Percentiles rank a stretch among this genome's conserved stretches.
These are phyloP conservation scores for Anabas testudineus DNA, from an alignment of 2,797 vertebrate genomes.

Conservation along the genomic window DNA sequence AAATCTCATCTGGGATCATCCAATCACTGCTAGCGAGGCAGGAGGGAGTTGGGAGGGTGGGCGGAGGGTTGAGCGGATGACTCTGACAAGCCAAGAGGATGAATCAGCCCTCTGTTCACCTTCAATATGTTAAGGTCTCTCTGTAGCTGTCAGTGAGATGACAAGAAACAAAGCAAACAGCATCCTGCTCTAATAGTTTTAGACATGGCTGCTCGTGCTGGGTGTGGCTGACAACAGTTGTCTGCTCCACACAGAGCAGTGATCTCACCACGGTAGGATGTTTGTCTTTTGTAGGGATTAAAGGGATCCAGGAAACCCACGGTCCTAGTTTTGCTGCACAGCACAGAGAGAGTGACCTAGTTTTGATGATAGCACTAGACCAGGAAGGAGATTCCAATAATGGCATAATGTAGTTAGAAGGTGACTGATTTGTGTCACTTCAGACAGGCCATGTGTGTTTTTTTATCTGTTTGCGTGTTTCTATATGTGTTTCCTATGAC, in stretches of 20 bases:
- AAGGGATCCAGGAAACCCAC: constrained; percentile 77
- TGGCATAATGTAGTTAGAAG: constrained; percentile 61
- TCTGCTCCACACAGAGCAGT: constrained; percentile 56
- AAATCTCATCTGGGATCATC: constrained; percentile 50
- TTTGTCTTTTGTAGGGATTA: constrained; percentile 80
- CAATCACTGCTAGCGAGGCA: constrained; percentile 39
- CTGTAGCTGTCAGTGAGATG: constrained; percentile 67
- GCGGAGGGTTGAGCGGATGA: constrained; percentile 39
- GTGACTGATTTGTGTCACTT: constrained; percentile 49
- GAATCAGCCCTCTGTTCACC: constrained; percentile 70
- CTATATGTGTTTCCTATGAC: constrained; percentile 44
- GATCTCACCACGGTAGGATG: constrained; percentile 69
- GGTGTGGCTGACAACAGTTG: constrained; percentile 73
- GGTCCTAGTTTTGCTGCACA: constrained; percentile 72
- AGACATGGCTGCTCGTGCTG: constrained; percentile 59
- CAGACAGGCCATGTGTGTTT: constrained; percentile 23
- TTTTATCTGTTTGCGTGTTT: constrained; percentile 46
- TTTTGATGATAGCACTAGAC: constrained; percentile 63
- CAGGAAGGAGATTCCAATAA: constrained; percentile 72
- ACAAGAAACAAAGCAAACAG: constrained; percentile 62
- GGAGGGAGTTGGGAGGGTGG: constrained; percentile 23
- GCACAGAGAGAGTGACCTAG: constrained; percentile 64
- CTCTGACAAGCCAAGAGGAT: constrained; percentile 60
- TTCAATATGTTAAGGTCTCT: constrained; percentile 47
- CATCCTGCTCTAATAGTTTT: constrained; percentile 70